A percentile compares a stretch with the other conserved stretches of the same genome.
phyloP scores from a whole-genome alignment of 2,113 vertebrate genomes.

The Orientallactaga bullata region DNA sequence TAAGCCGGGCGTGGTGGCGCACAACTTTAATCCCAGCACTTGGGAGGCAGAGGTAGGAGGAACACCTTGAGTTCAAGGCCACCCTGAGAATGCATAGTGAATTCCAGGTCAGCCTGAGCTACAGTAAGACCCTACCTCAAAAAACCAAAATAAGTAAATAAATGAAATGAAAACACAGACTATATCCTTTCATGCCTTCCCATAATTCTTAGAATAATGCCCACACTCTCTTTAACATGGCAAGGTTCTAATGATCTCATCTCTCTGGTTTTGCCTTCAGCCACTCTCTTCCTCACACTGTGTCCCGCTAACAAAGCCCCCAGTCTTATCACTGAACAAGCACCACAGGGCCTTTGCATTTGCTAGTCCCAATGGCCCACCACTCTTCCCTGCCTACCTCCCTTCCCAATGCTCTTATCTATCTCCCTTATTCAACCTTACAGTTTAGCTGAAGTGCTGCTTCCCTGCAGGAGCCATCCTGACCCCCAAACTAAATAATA shows the following conservation, averaged over 20 bases:
- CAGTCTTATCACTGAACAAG: neutral
- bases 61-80: too few relatives aligned
- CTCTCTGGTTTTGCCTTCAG: neutral
- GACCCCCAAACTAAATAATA: neutral
- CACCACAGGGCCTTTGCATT: neutral
- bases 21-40: too few relatives aligned
- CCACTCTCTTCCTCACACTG: neutral
- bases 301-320: neutral
- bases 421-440: neutral
- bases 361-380: neutral
- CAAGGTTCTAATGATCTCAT: neutral
- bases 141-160: too few relatives aligned
- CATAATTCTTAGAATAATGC: conserved; percentile 6
- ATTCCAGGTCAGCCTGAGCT: too few relatives aligned
- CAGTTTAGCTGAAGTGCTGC: neutral
- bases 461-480: neutral
- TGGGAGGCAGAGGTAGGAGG: too few relatives aligned
- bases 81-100: too few relatives aligned
- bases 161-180: neutral
- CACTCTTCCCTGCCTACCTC: neutral
- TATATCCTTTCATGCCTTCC: neutral
- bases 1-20: too few relatives aligned
- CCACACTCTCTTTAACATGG: neutral
- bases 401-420: neutral
- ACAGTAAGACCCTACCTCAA: too few relatives aligned